Evolutionary conservation across 2,888 invertebrate genomes (phyloP).

Genomic region (Timema cristinae): DNA sequence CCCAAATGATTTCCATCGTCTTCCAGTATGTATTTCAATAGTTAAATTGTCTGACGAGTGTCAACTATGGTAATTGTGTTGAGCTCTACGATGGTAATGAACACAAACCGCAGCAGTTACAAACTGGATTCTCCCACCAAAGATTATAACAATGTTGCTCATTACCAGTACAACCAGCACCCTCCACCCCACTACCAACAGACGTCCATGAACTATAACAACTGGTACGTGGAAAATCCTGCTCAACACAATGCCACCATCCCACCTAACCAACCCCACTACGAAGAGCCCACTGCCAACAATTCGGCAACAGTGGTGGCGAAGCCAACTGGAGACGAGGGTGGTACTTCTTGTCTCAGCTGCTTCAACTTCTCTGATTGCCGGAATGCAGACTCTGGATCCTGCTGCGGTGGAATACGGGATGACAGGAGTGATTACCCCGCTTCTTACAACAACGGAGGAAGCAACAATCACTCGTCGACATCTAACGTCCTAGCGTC

Average conservation of each 20-base stretch:
- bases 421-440: constrained; percentile 20
- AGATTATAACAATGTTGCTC: constrained; percentile 22
- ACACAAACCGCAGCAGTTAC: constrained; percentile 26
- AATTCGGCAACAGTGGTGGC: not conserved
- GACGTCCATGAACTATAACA: constrained; percentile 20
- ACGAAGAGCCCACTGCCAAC: constrained; percentile 9
- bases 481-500: constrained; percentile 48
- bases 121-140: constrained; percentile 27
- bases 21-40: too few species aligned
- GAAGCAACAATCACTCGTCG: constrained; percentile 11
- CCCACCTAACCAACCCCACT: constrained; percentile 12
- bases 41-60: too few species aligned
- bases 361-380: constrained; percentile 9
- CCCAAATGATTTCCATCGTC: too few species aligned
- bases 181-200: constrained; percentile 2
- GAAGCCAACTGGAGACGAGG: constrained; percentile 1
- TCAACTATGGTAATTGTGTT: constrained; percentile 18
- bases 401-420: not conserved
- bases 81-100: constrained; percentile 25
- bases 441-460: constrained; percentile 35
- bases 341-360: not conserved
- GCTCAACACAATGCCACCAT: constrained; percentile 13
- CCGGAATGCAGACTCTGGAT: not conserved
- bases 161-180: constrained; percentile 17
- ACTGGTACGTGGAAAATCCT: constrained; percentile 22